phyloP scores from a whole-genome alignment of 2,888 invertebrate species.

The Hypomecis punctinalis region DNA sequence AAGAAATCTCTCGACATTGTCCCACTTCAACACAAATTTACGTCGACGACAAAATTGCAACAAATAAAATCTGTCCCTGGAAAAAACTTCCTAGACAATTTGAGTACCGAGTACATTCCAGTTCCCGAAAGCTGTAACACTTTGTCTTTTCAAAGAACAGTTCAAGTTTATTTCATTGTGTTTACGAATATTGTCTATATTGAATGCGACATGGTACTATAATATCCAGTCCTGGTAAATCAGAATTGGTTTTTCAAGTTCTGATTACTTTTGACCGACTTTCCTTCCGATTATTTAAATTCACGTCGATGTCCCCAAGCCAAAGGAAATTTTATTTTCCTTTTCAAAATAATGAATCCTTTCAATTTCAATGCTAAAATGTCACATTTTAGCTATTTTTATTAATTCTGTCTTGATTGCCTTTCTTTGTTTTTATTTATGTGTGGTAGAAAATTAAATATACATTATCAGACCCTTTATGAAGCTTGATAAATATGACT shows the following conservation, averaged over 20 bases:
- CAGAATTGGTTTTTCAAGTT: constrained; percentile 22
- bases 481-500: no score
- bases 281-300: constrained; percentile 22
- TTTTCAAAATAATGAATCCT: constrained; percentile 17
- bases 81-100: constrained; percentile 10
- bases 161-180: not conserved
- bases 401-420: not conserved
- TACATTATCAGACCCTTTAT: no score
- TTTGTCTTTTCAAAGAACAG: constrained; percentile 11
- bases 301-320: constrained; percentile 1
- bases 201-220: constrained; percentile 5
- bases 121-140: not conserved
- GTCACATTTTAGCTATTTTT: not conserved
- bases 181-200: not conserved
- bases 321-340: constrained; percentile 2
- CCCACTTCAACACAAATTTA: constrained; percentile 3
- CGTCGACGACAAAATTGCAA: constrained; percentile 10
- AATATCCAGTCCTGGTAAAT: not conserved
- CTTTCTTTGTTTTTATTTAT: not conserved
- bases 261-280: constrained; percentile 27
- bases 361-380: constrained; percentile 8
- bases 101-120: constrained; percentile 1
- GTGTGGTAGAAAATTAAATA: not conserved
- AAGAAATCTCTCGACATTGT: constrained; percentile 1
- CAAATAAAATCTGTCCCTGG: constrained; percentile 18